Evolutionary conservation across 37 sponge, comb jelly and placozoan genomes (phyloP), one percentile per base, ranked within the genome.

Genomic region (Cladorhizidae sp.): DNA sequence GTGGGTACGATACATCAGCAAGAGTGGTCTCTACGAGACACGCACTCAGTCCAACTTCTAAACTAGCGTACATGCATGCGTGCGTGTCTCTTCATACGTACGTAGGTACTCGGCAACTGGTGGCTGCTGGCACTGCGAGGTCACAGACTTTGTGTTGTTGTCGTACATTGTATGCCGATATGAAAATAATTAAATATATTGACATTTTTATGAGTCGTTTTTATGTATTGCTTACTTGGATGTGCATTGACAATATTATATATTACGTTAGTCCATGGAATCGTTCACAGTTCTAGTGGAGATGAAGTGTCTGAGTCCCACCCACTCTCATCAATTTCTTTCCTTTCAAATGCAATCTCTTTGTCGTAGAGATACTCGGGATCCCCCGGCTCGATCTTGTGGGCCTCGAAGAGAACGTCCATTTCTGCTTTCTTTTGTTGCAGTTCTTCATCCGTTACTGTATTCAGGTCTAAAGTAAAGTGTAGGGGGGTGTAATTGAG

Each of bases 1-100:
- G 64, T 97, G 98, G 98, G 98, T 97, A 1, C 85, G 98, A 17
- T 97, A 97, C 90, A 94, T 97, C 63, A 89, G 95, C 40, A 91
- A 91, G 82, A 94, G 95, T 77, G 98, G 98, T 0, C 93, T 89
- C 35, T 97, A 97, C 73, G 98, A 97, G 70, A 97, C 94, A 8
- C 62, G 96, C 17, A 77, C 88, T 56, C 89, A 94, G 72, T 85
- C 82, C 73, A 85, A 76, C 72, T 85, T 71, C 86, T 86, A 71
- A 59, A 1, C 33, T 3, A 70, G 25, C n/a, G n/a, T n/a, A n/a
- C n/a, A n/a, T n/a, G n/a, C n/a, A n/a, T n/a, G n/a, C n/a, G n/a
- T n/a, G n/a, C n/a, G 49, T 45, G 49, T 45, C 8, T 45, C 5
- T 5, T 45, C 5, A 45, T 45, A 9, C 9, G 49, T 12, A 45